Evolutionary conservation across 2,113 vertebrate species (phyloP).

Genomic region (Callaeas wilsoni): DNA sequence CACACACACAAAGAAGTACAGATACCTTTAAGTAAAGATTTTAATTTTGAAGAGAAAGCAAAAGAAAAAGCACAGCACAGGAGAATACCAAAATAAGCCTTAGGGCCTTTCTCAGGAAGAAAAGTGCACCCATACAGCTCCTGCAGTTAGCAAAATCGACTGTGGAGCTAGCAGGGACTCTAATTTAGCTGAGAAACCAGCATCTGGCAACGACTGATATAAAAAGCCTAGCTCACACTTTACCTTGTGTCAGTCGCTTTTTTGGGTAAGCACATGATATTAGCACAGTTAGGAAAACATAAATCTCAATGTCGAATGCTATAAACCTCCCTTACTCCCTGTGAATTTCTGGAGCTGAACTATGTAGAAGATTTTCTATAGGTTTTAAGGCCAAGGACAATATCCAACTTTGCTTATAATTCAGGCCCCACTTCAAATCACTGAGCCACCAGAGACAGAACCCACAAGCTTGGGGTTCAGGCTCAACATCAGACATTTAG

Average conservation of each 20-base stretch:
- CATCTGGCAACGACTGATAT: not conserved
- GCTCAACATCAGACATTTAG: not conserved
- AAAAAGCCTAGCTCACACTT: not conserved
- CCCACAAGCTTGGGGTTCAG: fast-evolving
- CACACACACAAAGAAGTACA: not conserved
- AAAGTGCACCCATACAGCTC: not conserved
- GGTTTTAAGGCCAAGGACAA: not conserved
- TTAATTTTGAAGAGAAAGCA: not conserved
- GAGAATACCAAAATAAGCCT: not conserved
- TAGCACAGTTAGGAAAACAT: not conserved
- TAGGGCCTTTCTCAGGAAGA: not conserved
- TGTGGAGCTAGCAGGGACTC: not conserved
- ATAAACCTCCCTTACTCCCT: not conserved
- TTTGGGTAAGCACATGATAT: not conserved
- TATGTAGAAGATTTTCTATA: not conserved
- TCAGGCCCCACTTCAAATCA: not conserved
- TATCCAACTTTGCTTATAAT: not conserved
- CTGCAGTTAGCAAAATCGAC: not conserved
- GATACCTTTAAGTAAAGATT: not conserved
- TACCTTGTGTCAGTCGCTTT: not conserved
- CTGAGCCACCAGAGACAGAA: not conserved
- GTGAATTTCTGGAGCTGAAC: not conserved
- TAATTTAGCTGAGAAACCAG: not conserved
- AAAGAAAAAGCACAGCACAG: not conserved
- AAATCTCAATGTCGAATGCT: fast-evolving